These are phyloP conservation scores for Zaprionus inermis DNA, from an alignment of 1,140 invertebrate species.

Conservation along the genomic window DNA sequence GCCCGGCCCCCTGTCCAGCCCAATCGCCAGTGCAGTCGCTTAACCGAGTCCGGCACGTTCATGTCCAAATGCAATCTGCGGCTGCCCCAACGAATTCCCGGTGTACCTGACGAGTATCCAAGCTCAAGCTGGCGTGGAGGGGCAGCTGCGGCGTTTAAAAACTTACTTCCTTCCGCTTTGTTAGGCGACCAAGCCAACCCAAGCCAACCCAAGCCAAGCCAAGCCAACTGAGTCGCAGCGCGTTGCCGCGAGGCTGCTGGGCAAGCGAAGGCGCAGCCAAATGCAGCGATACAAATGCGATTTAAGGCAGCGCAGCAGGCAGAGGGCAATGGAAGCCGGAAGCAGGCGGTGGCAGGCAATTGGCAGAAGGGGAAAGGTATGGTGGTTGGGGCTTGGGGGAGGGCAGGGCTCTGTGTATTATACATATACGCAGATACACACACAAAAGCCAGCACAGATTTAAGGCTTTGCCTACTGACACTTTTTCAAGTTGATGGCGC, in stretches of 20 bases:
- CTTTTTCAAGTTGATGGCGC: conserved; percentile 78
- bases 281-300: conserved; percentile 79
- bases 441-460: conserved; percentile 71
- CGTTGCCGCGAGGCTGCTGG: neutral
- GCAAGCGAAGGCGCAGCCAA: conserved; percentile 62
- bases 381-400: conserved; percentile 32
- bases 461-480: conserved; percentile 75
- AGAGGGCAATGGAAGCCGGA: conserved; percentile 29
- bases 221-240: conserved; percentile 7
- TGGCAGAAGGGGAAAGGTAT: conserved; percentile 5
- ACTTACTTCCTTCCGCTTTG: conserved; percentile 81
- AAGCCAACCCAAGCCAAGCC: conserved; percentile 14
- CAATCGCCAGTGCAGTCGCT: neutral
- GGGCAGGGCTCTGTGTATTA: conserved; percentile 46
- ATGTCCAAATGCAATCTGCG: conserved; percentile 54
- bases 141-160: conserved; percentile 64
- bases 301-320: conserved; percentile 49
- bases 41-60: conserved; percentile 13
- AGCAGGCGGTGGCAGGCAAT: conserved; percentile 3
- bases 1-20: too few relatives aligned
- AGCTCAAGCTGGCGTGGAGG: conserved; percentile 22
- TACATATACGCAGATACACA: conserved; percentile 17
- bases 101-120: conserved; percentile 19
- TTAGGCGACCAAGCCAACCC: conserved; percentile 59
- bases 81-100: conserved; percentile 1